Evolutionary conservation across 53 echinoderm and acorn worm species (phyloP), one percentile per base, ranked within the genome.

Genomic region (Astropecten irregularis): DNA sequence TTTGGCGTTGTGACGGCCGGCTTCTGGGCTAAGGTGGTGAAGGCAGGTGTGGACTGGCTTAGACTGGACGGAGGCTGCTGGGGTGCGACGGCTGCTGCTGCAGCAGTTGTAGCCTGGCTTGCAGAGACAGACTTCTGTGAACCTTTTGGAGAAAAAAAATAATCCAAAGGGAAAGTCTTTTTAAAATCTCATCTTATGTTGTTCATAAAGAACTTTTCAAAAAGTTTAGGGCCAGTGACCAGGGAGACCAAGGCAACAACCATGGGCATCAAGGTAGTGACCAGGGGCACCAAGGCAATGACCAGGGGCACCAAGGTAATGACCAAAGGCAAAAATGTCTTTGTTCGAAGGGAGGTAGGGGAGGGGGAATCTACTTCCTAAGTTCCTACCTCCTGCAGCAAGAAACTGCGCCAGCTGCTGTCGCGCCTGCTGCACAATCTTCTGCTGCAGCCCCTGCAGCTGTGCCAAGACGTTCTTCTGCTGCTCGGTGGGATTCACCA

Each of bases 391-490:
- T 72, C 61, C 48, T 14, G 73, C 25, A 9, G 59, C 42, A 25
- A 73, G 22, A 22, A 27, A 64, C 76, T 68, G 86, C 40, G 77
- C 64, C 25, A 86, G 77, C 54, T 82, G 79, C 27, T 79, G 83
- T 4, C 87, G 69, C 10, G 77, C 82, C 74, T 86, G 86, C 21
- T 15, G 67, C 14, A 82, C 73, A 21, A 93, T 81, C 82, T 76
- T 93, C 61, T 93, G 84, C 82, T 93, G 93, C 1, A 93, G 63
- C 9, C 55, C 28, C 60, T 84, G 81, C 21, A 89, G 89, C 84
- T 93, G 93, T 20, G 65, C 52, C 27, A 90, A 82, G 50, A 90
- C 59, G 35, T 81, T 84, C 67, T 84, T 74, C 85, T 93, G 93
- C 49, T 88, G 82, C 0, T 87, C 81, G 14, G 64, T 90, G 9